A percentile compares a stretch with the other conserved stretches of the same genome.
These are phyloP conservation scores for Xylophagus ater DNA, from an alignment of 2,888 invertebrate genomes.

Conservation along the genomic window DNA sequence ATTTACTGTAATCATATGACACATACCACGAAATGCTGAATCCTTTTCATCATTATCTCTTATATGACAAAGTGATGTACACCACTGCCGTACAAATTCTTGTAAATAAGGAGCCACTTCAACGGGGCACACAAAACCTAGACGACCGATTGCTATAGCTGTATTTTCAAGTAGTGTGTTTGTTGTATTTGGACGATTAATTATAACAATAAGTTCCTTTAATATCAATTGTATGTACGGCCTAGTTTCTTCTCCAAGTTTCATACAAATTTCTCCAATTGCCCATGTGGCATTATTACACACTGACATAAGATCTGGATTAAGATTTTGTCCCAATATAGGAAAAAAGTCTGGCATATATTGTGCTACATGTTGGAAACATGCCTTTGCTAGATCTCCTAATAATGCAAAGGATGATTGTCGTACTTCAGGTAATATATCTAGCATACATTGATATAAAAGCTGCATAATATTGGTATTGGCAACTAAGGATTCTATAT, in stretches of 20 bases:
- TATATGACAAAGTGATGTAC: constrained; percentile 91
- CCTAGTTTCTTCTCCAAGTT: constrained; percentile 86
- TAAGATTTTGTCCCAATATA: constrained; percentile 89
- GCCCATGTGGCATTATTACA: constrained; percentile 99
- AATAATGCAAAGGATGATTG: constrained; percentile 97
- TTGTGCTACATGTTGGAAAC: constrained; percentile 92
- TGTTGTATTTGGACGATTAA: constrained; percentile 91
- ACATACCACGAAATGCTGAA: constrained; percentile 98
- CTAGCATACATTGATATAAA: constrained; percentile 95
- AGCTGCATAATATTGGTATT: constrained; percentile 94
- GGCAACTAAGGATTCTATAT: constrained; percentile 86
- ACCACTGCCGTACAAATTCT: constrained; percentile 99
- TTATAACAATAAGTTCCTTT: constrained; percentile 84
- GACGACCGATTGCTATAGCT: constrained; percentile 99
- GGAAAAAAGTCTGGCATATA: constrained; percentile 93
- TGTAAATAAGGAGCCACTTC: constrained; percentile 99
- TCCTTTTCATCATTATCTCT: constrained; percentile 99
- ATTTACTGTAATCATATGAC: constrained; percentile 97
- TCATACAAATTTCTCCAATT: constrained; percentile 97
- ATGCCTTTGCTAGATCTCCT: constrained; percentile 96
- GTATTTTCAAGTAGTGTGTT: constrained; percentile 99
- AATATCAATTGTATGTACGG: constrained; percentile 85
- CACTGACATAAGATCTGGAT: constrained; percentile 95
- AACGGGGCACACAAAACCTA: constrained; percentile 99
- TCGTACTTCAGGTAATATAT: constrained; percentile 92